Base-by-base conservation (phyloP, 2,113 vertebrate species). In the Macquaria ambigua region DNA sequence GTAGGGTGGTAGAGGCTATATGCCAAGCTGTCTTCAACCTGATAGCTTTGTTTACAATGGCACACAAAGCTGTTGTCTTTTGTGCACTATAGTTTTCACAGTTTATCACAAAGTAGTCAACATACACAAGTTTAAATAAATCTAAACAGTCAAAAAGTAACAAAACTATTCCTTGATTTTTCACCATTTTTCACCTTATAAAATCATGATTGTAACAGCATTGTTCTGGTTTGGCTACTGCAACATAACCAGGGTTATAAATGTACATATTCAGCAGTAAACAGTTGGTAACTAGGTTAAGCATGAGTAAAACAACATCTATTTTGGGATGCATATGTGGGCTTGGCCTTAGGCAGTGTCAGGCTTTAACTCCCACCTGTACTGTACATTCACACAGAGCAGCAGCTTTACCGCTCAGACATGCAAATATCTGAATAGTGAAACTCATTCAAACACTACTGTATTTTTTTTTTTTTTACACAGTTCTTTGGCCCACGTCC, bases 361-460 rank as follows among this genome's bases (percentile, higher is more conserved):
- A 56, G 4, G 7, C 15, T 5, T 70, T 52, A 4, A 37, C 82
- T 3, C 62, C 80, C 69, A 68, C 82, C 11, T 68, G 37, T 28
- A 64, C 72, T 20, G 63, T 81, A 79, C 39, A 77, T 67, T 82
- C 50, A 87, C 7, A 68, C 21, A 31, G 34, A 73, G 37, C 0
- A 16, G 34, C 18, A 6, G 37, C 28, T 31, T 61, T 23, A 62
- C 34, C 1, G 3, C 75, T 10, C 58, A 21, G 11, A 39, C 2
- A 21, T 76, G 41, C 64, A 84, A 82, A 82, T 84, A 55, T 55
- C 56, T 70, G 0, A 53, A 39, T 4, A 72, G 53, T 55, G 4
- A 79, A 46, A 71, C 25, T 34, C 28, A 37, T 72, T 64, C 0
- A 61, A 34, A 81, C 0, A 4, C 18, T 25, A 20, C 52, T 77